These are phyloP conservation scores for Grapholita molesta DNA, from an alignment of 1,140 invertebrate species.

Conservation along the genomic window DNA sequence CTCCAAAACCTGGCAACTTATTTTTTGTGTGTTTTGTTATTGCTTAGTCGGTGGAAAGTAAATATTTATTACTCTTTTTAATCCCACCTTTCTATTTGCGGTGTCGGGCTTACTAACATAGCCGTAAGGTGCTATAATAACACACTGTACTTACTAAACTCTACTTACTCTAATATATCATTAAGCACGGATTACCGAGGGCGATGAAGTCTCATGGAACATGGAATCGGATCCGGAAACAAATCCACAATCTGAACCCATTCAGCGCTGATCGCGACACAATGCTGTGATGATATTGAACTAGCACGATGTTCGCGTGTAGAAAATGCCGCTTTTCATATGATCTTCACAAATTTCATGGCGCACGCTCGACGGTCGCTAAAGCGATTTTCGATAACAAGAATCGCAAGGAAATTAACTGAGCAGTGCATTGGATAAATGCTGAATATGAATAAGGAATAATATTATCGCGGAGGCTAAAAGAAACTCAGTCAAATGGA, in stretches of 20 bases:
- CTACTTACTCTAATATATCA: not conserved
- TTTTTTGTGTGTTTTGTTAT: not conserved
- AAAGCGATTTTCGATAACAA: too few relatives aligned
- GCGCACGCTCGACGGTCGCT: too few relatives aligned
- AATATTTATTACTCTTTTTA: not conserved
- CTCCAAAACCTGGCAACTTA: conserved; percentile 9
- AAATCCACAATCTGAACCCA: not conserved
- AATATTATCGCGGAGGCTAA: not conserved
- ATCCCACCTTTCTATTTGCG: not conserved
- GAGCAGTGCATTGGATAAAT: not conserved
- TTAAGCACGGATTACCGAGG: not conserved
- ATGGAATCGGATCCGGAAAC: not conserved
- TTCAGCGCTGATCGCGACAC: not conserved
- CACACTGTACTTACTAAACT: conserved; percentile 13
- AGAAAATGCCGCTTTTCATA: not conserved
- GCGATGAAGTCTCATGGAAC: not conserved
- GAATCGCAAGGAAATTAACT: not conserved
- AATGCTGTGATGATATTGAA: not conserved
- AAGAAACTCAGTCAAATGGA: not conserved
- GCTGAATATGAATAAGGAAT: not conserved
- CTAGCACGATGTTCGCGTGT: not conserved
- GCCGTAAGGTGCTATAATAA: not conserved
- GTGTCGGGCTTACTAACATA: conserved; percentile 6
- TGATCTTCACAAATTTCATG: too few relatives aligned
- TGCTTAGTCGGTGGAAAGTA: conserved; percentile 5